phyloP scores from a whole-genome alignment of 2,888 invertebrate species.

The Sylvicola cinctus region DNA sequence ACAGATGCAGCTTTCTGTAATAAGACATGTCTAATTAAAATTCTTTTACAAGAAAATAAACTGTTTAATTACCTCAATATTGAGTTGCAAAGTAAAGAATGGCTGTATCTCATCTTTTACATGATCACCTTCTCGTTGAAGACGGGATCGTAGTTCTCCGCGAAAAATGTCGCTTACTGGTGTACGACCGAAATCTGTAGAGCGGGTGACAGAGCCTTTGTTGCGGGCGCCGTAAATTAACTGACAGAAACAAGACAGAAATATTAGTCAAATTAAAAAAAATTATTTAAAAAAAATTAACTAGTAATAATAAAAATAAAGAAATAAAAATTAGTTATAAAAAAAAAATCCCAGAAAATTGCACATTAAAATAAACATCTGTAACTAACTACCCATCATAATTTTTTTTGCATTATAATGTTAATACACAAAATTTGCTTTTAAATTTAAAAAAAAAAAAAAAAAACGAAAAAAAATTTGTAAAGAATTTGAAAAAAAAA shows the following conservation, averaged over 20 bases:
- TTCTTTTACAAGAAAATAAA: too few relatives aligned
- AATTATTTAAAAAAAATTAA: too few relatives aligned
- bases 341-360: too few relatives aligned
- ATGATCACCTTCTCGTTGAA: conserved; percentile 42
- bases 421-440: too few relatives aligned
- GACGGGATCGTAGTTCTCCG: conserved; percentile 68
- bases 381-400: too few relatives aligned
- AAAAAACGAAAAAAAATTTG: conserved; percentile 3
- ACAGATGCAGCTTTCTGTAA: conserved; percentile 61
- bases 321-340: too few relatives aligned
- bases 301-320: too few relatives aligned
- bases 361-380: too few relatives aligned
- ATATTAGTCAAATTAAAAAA: conserved; percentile 6
- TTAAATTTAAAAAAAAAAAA: too few relatives aligned
- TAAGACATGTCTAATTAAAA: too few relatives aligned
- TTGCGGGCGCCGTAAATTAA: conserved; percentile 52
- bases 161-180: conserved; percentile 87
- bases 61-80: conserved; percentile 57
- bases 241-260: conserved; percentile 10
- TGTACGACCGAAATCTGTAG: conserved; percentile 61
- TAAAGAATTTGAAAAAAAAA: conserved; percentile 7
- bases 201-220: conserved; percentile 74
- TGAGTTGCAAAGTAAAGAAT: conserved; percentile 85
- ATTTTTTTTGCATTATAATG: too few relatives aligned
- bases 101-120: conserved; percentile 86